Conservation (phyloP, 2,797 vertebrate species). For the Etheostoma nigrum region DNA sequence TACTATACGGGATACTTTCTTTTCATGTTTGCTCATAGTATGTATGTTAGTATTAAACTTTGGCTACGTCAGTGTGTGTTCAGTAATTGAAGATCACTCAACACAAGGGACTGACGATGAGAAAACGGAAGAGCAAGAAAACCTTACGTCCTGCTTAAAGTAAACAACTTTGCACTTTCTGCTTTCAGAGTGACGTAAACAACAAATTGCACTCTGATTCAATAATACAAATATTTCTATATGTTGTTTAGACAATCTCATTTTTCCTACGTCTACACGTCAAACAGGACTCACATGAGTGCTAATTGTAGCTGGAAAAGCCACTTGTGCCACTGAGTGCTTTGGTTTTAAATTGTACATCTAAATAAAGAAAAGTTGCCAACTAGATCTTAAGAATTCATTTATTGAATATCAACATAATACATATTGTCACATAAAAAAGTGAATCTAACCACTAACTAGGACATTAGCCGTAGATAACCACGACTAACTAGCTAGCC, state of each 20-base stretch:
- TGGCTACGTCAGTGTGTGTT: background rate
- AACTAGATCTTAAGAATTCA: conserved; percentile 41
- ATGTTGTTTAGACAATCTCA: background rate
- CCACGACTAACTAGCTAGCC: conserved; percentile 32
- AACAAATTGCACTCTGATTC: background rate
- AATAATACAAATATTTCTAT: conserved; percentile 6
- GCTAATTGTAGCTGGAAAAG: background rate
- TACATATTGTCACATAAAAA: background rate
- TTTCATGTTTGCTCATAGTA: background rate
- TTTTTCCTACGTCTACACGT: background rate
- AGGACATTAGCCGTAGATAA: conserved; percentile 22
- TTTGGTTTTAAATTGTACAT: background rate
- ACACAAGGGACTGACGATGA: background rate
- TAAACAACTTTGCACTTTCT: background rate
- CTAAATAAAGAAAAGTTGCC: conserved; percentile 26
- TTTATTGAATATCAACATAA: background rate
- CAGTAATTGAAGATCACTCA: too few species aligned
- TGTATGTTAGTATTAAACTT: too few species aligned
- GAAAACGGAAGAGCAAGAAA: conserved; percentile 1
- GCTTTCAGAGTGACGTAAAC: background rate
- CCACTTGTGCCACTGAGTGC: background rate
- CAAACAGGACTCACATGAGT: background rate
- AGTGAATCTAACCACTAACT: conserved; percentile 61
- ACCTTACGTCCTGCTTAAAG: background rate
- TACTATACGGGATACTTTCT: too few species aligned